phyloP scores from a whole-genome alignment of 2,888 invertebrate genomes.

The Notocelia uddmanniana region DNA sequence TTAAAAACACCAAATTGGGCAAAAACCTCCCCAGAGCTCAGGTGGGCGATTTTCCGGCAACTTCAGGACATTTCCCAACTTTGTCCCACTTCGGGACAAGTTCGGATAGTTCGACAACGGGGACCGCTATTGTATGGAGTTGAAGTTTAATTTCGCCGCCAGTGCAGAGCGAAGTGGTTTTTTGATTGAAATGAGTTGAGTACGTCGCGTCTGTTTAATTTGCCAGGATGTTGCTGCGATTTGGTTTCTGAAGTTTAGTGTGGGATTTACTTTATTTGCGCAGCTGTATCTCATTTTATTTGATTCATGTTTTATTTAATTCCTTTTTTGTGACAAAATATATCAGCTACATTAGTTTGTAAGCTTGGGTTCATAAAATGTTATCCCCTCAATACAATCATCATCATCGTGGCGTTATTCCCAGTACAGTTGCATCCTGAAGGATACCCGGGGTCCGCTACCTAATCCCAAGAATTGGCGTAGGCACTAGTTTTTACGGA shows the following conservation, averaged over 20 bases:
- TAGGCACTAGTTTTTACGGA: too few species aligned
- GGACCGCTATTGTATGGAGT: slow-evolving; percentile 28
- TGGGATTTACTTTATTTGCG: background rate
- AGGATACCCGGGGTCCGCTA: too few species aligned
- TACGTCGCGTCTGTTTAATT: slow-evolving; percentile 13
- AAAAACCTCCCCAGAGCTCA: slow-evolving; percentile 42
- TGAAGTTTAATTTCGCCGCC: slow-evolving; percentile 36
- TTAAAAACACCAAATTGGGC: slow-evolving; percentile 25
- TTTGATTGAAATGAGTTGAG: slow-evolving; percentile 37
- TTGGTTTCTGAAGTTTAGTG: background rate
- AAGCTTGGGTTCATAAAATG: too few species aligned
- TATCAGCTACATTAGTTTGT: too few species aligned
- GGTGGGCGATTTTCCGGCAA: slow-evolving; percentile 33
- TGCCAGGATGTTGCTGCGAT: slow-evolving; percentile 19
- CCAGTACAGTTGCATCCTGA: too few species aligned
- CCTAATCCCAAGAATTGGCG: too few species aligned
- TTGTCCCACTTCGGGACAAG: slow-evolving; percentile 23
- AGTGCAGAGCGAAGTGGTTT: slow-evolving; percentile 24
- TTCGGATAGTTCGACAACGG: slow-evolving; percentile 40
- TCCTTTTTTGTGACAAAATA: too few species aligned
- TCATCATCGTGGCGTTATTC: too few species aligned
- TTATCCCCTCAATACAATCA: too few species aligned
- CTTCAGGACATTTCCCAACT: slow-evolving; percentile 32
- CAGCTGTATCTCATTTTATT: background rate
- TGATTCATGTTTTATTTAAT: too few species aligned